Base-by-base conservation (phyloP, 2,888 invertebrate species). In the Thalpophila matura region DNA sequence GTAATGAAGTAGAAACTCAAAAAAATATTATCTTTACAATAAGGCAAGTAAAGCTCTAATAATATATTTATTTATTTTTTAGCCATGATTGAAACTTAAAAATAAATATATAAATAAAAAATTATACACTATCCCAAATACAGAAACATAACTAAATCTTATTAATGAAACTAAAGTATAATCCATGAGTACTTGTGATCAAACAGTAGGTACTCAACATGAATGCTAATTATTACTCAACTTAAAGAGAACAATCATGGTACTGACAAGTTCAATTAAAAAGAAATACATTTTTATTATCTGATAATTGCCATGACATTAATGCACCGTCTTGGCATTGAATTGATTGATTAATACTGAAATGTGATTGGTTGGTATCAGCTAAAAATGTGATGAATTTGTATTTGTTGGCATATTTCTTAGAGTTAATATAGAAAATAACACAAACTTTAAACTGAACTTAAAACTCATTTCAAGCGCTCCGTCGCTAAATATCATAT, bases 201-300 rank as follows among this genome's bases (percentile, higher is more conserved):
- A 9, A 35, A 4, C 12, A 20, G 10, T 24, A 24, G 24, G 24
- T 7, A 43, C 20, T 43, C 14, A 29, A 7, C 9, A 7, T 37
- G 26, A 53, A 64, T 26, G 31, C 20, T 53, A 26, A 62, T 37
- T n/a, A 10, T 43, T 29, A 24, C 20, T 35, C 7, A 24, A 43
- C 7, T n/a, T 10, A 35, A 3, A 29, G 9, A 16, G 10, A 18
- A 12, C 14, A 33, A 5, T 14, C 33, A 5, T 33, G 14, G n/a
- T 55, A 0, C 12, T 16, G 9, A 12, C 2, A 22, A 12, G 7
- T 3, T 2, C 6, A 10, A 94, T 56, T 75, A 70, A 38, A 50
- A 18, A 46, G 12, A 38, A 40, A 20, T n/a, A 6, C 9, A n/a
- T 49, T 18, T 4, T 29, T 9, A 6, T 9, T 20, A 1, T 31